These are phyloP conservation scores for Ophion slaviceki DNA, from an alignment of 2,888 invertebrate species.

Conservation along the genomic window DNA sequence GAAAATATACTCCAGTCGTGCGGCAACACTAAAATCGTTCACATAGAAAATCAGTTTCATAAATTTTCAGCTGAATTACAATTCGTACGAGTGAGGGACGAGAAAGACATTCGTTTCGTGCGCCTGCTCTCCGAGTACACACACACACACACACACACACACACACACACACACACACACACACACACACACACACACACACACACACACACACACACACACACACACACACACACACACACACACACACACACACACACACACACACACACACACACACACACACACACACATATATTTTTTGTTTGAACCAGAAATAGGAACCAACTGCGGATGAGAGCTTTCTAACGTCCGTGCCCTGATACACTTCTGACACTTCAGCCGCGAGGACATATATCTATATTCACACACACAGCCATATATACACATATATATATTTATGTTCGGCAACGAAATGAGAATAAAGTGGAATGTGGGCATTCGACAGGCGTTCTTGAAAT, in stretches of 20 bases:
- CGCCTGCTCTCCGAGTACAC: background rate
- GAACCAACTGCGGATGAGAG: conserved; percentile 19
- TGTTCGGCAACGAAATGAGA: conserved; percentile 37
- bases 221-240: background rate
- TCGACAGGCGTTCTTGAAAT: conserved; percentile 48
- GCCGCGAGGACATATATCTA: background rate
- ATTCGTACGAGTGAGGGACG: conserved; percentile 1
- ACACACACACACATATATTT: no score
- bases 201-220: background rate
- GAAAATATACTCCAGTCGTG: background rate
- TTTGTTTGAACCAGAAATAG: conserved; percentile 40
- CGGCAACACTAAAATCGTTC: background rate
- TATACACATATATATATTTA: no score
- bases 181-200: background rate
- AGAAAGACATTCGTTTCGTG: conserved; percentile 4
- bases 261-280: background rate
- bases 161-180: background rate
- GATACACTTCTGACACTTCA: conserved; percentile 32
- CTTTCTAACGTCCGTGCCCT: conserved; percentile 36
- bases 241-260: background rate
- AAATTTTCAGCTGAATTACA: background rate
- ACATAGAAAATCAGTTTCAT: background rate
- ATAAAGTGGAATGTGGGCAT: conserved; percentile 35
- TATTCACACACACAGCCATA: no score
- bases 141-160: background rate